Evolutionary conservation across 2,113 vertebrate species (phyloP).

Genomic region (Rhodinocichla rosea): DNA sequence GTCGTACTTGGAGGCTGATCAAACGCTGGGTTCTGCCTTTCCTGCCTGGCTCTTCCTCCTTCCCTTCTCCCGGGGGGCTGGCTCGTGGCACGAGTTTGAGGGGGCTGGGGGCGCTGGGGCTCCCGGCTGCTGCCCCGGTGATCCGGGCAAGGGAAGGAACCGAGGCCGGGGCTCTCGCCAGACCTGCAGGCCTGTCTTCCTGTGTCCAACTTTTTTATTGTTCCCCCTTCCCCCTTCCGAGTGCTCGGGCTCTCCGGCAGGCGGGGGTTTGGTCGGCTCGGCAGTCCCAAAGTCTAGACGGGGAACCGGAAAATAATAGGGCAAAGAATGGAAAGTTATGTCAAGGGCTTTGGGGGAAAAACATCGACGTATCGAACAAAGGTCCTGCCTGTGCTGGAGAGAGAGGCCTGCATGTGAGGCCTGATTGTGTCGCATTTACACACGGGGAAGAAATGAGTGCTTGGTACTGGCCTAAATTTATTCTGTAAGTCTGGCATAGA

Average conservation of each 20-base stretch:
- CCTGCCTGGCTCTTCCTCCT: constrained; percentile 15
- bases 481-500: constrained; percentile 1
- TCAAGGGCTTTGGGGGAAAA: constrained; percentile 49
- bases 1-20: constrained; percentile 54
- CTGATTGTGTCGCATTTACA: constrained; percentile 71
- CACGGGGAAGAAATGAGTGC: neutral
- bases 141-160: neutral
- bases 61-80: neutral
- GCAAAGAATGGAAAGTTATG: constrained; percentile 45
- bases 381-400: constrained; percentile 72
- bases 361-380: constrained; percentile 75
- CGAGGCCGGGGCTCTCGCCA: constrained; percentile 21
- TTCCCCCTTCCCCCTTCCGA: constrained; percentile 29
- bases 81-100: neutral
- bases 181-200: constrained; percentile 62
- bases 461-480: constrained; percentile 57
- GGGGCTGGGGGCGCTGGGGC: neutral
- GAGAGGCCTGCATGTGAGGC: constrained; percentile 73
- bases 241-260: neutral
- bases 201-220: constrained; percentile 69
- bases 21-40: constrained; percentile 19
- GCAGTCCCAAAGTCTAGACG: constrained; percentile 42
- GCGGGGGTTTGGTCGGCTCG: neutral
- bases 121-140: neutral
- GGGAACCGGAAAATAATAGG: constrained; percentile 50